phyloP scores from a whole-genome alignment of 2,797 vertebrate species.

The Hippoglossus hippoglossus region DNA sequence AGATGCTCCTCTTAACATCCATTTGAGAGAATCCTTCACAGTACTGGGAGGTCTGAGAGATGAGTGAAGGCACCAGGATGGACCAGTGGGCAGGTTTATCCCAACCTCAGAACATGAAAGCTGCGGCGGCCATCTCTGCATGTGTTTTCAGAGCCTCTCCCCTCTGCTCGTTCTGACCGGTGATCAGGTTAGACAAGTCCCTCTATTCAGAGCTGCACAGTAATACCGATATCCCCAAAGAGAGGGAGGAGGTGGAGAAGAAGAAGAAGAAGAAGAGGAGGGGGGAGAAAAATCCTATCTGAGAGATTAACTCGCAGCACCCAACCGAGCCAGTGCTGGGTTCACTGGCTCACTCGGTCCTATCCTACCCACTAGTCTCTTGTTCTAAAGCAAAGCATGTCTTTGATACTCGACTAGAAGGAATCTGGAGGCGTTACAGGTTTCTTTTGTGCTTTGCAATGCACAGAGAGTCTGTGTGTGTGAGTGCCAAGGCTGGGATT shows the following conservation, averaged over 20 bases:
- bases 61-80: slow-evolving; percentile 10
- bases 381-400: slow-evolving; percentile 84
- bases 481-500: slow-evolving; percentile 80
- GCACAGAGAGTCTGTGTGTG: slow-evolving; percentile 72
- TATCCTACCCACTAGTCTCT: slow-evolving; percentile 81
- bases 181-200: slow-evolving; percentile 79
- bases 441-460: slow-evolving; percentile 84
- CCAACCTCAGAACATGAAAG: slow-evolving; percentile 48
- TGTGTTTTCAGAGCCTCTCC: slow-evolving; percentile 56
- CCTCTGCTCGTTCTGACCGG: slow-evolving; percentile 51
- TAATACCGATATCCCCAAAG: slow-evolving; percentile 75
- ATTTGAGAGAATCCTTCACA: not conserved
- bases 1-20: not conserved
- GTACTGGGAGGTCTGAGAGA: too few species aligned
- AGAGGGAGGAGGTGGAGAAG: slow-evolving; percentile 54
- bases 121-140: slow-evolving; percentile 42
- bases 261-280: slow-evolving; percentile 9
- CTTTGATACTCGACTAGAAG: slow-evolving; percentile 86
- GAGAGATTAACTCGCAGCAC: slow-evolving; percentile 83
- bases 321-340: slow-evolving; percentile 75
- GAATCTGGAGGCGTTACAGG: slow-evolving; percentile 88
- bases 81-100: slow-evolving; percentile 24
- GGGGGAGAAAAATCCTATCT: slow-evolving; percentile 67
- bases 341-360: slow-evolving; percentile 77
- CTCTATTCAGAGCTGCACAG: slow-evolving; percentile 68